Evolutionary conservation across 2,888 invertebrate species (phyloP).

Genomic region (Listrodromus nycthemerus): DNA sequence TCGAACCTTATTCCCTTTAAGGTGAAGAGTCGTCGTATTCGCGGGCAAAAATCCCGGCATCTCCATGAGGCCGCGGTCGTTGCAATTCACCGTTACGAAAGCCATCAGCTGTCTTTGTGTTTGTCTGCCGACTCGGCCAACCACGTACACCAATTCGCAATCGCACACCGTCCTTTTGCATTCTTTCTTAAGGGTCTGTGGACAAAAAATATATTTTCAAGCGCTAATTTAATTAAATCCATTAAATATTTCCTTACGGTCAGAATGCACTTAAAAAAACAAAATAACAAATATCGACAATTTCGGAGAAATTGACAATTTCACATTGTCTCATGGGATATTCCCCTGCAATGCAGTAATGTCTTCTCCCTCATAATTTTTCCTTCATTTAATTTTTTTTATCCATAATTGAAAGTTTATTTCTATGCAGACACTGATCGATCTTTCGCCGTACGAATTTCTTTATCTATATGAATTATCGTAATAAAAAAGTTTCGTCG

Average conservation of each 20-base stretch:
- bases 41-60: constrained; percentile 88
- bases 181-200: constrained; percentile 86
- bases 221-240: not conserved
- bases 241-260: too few relatives aligned
- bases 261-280: too few relatives aligned
- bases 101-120: constrained; percentile 85
- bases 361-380: not conserved
- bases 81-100: constrained; percentile 90
- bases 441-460: not conserved
- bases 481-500: not conserved
- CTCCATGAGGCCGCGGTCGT: constrained; percentile 85
- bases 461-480: not conserved
- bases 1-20: constrained; percentile 89
- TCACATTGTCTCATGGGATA: not conserved
- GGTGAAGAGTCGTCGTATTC: constrained; percentile 88
- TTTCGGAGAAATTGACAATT: not conserved
- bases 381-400: not conserved
- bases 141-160: constrained; percentile 88
- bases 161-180: constrained; percentile 87
- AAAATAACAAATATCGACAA: too few relatives aligned
- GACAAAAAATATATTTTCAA: constrained; percentile 52
- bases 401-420: not conserved
- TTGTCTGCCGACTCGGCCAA: constrained; percentile 83
- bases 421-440: not conserved
- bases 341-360: not conserved